These are phyloP conservation scores for Brenthis ino DNA, from an alignment of 2,888 invertebrate species.

Conservation along the genomic window DNA sequence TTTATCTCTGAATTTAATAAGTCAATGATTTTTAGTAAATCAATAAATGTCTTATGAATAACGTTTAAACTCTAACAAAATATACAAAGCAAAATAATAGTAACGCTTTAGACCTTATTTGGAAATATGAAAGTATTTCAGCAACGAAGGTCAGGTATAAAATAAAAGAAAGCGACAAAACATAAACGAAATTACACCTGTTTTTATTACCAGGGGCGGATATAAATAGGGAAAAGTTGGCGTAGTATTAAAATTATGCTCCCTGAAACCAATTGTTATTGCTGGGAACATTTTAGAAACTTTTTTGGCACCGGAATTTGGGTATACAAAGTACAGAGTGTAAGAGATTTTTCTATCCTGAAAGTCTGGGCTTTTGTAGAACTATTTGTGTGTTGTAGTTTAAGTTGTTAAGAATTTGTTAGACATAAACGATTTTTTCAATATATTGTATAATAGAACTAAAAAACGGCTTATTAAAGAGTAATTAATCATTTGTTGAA, in stretches of 20 bases:
- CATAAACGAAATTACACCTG: constrained; percentile 34
- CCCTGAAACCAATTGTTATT: constrained; percentile 32
- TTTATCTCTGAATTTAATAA: too few species aligned
- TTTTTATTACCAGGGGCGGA: constrained; percentile 31
- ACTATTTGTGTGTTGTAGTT: background rate
- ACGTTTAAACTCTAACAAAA: background rate
- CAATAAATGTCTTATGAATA: too few species aligned
- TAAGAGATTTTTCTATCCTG: background rate
- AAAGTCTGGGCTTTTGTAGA: background rate
- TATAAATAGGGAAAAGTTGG: constrained; percentile 33
- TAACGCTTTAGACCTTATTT: constrained; percentile 8
- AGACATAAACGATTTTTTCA: too few species aligned
- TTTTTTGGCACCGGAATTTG: constrained; percentile 18
- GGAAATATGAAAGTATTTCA: constrained; percentile 19
- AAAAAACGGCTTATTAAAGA: too few species aligned
- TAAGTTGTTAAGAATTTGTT: too few species aligned
- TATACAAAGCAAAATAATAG: constrained; percentile 4
- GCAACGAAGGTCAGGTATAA: constrained; percentile 23
- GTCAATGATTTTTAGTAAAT: too few species aligned
- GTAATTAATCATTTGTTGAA: too few species aligned
- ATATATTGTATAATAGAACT: too few species aligned
- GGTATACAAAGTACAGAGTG: constrained; percentile 4
- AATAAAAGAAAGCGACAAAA: constrained; percentile 33
- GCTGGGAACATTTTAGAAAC: constrained; percentile 21
- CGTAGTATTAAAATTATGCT: constrained; percentile 31